Evolutionary conservation across 2,113 vertebrate species (phyloP).

Genomic region (Orycteropus afer): DNA sequence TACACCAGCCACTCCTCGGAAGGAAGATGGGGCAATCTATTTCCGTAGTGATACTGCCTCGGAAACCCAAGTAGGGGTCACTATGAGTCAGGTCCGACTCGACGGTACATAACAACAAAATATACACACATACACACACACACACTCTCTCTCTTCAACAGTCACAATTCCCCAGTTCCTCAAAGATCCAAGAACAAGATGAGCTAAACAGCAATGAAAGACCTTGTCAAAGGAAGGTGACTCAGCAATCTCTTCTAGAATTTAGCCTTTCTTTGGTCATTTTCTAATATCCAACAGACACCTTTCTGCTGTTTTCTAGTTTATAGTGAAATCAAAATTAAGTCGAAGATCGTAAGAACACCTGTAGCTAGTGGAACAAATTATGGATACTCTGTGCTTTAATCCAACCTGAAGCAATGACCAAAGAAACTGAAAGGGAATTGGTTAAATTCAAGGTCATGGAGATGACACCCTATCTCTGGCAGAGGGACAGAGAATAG

Average conservation of each 20-base stretch:
- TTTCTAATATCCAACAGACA: not conserved
- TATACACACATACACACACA: too few species aligned
- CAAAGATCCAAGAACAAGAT: not conserved
- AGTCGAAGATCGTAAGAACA: slow-evolving; percentile 4
- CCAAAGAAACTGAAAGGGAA: not conserved
- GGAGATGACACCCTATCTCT: slow-evolving; percentile 13
- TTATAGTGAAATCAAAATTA: not conserved
- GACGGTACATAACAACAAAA: too few species aligned
- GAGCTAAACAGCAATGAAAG: not conserved
- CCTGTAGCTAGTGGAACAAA: slow-evolving; percentile 33
- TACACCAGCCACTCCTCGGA: too few species aligned
- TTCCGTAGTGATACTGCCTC: too few species aligned
- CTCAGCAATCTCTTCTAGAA: not conserved
- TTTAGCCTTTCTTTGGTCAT: not conserved
- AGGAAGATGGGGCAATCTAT: too few species aligned
- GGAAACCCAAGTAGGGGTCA: too few species aligned
- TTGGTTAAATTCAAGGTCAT: not conserved
- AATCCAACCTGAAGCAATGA: not conserved
- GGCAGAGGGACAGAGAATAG: slow-evolving; percentile 6
- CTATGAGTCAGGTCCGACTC: too few species aligned
- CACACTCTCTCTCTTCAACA: not conserved
- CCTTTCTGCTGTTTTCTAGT: not conserved
- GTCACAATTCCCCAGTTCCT: not conserved
- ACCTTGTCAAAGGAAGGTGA: not conserved
- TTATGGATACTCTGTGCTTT: not conserved